Conservation (phyloP, 2,113 vertebrate genomes). For the Misgurnus anguillicaudatus region DNA sequence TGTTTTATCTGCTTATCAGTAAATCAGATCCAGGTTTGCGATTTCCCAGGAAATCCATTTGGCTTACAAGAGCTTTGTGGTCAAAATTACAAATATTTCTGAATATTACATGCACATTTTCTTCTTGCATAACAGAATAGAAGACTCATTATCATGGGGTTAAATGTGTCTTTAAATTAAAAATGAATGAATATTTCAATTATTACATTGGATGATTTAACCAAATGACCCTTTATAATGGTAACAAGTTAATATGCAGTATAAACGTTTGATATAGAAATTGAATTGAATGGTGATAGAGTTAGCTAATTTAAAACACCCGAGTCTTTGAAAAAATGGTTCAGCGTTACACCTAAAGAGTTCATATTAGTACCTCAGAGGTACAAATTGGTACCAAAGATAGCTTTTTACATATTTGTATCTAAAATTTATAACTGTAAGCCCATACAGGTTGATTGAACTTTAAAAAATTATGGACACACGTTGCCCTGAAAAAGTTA, state of each 20-base stretch:
- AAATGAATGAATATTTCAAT: conserved; percentile 10
- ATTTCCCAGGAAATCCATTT: no score
- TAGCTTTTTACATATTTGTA: no score
- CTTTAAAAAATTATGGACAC: no score
- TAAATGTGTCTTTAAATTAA: conserved; percentile 3
- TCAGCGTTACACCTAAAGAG: no score
- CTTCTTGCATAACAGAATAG: not conserved
- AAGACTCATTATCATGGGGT: not conserved
- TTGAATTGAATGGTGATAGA: not conserved
- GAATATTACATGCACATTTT: not conserved
- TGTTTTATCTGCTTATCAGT: no score
- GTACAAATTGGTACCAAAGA: no score
- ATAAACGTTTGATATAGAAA: not conserved
- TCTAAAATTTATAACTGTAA: no score
- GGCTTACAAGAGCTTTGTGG: not conserved
- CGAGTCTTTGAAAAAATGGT: not conserved
- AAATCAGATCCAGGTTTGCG: no score
- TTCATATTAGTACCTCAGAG: no score
- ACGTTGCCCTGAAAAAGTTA: no score
- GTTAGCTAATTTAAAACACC: not conserved
- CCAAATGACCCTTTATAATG: not conserved
- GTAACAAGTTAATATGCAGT: not conserved
- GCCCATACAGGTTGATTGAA: no score
- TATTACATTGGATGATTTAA: conserved; percentile 18
- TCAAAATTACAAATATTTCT: conserved; percentile 1